Conservation (phyloP, 2,113 vertebrate genomes). For the Circaetus cinerascens region DNA sequence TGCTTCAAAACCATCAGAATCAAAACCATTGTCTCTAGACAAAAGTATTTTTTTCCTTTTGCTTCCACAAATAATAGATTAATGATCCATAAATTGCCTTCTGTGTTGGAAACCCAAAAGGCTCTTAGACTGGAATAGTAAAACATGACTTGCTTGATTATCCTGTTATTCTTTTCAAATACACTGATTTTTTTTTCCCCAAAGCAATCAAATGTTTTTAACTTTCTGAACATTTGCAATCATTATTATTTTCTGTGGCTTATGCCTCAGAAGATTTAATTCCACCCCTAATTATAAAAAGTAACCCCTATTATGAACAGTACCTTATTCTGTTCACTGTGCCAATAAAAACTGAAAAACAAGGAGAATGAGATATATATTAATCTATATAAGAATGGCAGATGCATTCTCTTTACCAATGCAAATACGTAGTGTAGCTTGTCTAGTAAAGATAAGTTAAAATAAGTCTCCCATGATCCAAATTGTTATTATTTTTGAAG, state of each 20-base stretch:
- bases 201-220: constrained; percentile 41
- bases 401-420: background rate
- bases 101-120: constrained; percentile 1
- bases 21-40: constrained; percentile 2
- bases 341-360: background rate
- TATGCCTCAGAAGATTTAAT: background rate
- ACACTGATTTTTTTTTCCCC: background rate
- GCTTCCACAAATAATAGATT: background rate
- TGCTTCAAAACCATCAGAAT: constrained; percentile 8
- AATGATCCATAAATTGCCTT: constrained; percentile 32
- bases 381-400: background rate
- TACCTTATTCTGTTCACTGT: background rate
- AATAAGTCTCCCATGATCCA: background rate
- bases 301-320: background rate
- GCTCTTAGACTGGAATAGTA: background rate
- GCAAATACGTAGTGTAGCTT: background rate
- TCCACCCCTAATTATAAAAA: background rate
- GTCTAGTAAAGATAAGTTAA: background rate
- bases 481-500: background rate
- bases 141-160: constrained; percentile 32
- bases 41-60: background rate
- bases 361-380: background rate
- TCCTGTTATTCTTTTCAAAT: constrained; percentile 1
- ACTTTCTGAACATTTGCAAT: background rate
- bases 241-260: background rate